Evolutionary conservation across 2,888 invertebrate genomes (phyloP).

Genomic region (Coenonympha glycerion): DNA sequence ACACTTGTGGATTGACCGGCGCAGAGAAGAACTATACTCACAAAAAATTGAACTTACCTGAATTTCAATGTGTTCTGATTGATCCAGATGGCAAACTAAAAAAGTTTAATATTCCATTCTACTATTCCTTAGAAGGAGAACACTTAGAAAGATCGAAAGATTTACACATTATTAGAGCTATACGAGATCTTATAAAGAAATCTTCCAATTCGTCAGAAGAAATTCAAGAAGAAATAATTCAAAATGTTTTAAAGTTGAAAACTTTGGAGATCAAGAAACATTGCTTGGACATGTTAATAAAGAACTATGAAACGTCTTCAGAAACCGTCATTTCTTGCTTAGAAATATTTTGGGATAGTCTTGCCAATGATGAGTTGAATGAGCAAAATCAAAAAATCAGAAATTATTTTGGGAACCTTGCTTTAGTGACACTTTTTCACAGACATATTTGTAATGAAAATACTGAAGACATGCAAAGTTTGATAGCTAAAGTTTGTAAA

Average conservation of each 20-base stretch:
- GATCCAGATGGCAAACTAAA: slow-evolving; percentile 89
- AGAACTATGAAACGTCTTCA: slow-evolving; percentile 78
- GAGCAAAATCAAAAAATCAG: slow-evolving; percentile 43
- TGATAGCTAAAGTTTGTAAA: slow-evolving; percentile 43
- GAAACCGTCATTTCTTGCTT: slow-evolving; percentile 73
- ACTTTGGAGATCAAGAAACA: slow-evolving; percentile 83
- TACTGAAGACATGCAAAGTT: slow-evolving; percentile 48
- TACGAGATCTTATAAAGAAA: slow-evolving; percentile 80
- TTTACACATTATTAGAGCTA: slow-evolving; percentile 87
- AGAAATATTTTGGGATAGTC: slow-evolving; percentile 65
- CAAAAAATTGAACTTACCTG: slow-evolving; percentile 76
- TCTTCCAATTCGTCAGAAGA: slow-evolving; percentile 67
- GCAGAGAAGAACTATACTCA: slow-evolving; percentile 74
- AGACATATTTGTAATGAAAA: slow-evolving; percentile 50
- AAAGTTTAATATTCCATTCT: slow-evolving; percentile 91
- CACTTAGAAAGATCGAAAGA: slow-evolving; percentile 92
- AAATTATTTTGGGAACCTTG: slow-evolving; percentile 53
- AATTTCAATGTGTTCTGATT: slow-evolving; percentile 85
- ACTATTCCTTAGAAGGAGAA: slow-evolving; percentile 90
- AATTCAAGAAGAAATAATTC: slow-evolving; percentile 69
- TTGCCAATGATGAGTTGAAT: slow-evolving; percentile 36
- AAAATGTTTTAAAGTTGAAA: slow-evolving; percentile 78
- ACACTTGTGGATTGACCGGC: slow-evolving; percentile 88
- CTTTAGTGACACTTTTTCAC: slow-evolving; percentile 53
- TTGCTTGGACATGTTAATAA: slow-evolving; percentile 81